A percentile compares a stretch with the other conserved stretches of the same genome.
phyloP scores from a whole-genome alignment of 2,888 invertebrate genomes.

The Endotricha flammealis region DNA sequence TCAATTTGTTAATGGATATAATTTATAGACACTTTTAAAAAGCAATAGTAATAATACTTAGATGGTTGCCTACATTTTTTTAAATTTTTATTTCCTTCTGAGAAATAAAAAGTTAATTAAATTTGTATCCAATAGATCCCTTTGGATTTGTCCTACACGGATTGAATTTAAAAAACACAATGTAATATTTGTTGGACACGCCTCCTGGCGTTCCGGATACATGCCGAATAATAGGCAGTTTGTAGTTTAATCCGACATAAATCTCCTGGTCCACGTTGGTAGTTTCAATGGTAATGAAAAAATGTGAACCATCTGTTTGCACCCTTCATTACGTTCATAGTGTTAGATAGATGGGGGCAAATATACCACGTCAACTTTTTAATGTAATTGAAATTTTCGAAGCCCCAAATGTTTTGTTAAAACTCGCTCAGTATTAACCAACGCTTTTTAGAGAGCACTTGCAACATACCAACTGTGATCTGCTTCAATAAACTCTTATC shows the following conservation, averaged over 20 bases:
- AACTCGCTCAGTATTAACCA: conserved; percentile 42
- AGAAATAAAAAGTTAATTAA: conserved; percentile 4
- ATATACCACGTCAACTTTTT: conserved; percentile 67
- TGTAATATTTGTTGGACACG: conserved; percentile 58
- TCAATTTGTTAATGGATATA: conserved; percentile 29
- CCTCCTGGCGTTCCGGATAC: conserved; percentile 65
- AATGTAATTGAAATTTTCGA: conserved; percentile 72
- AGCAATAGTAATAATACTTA: background rate
- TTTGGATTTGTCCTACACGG: conserved; percentile 30
- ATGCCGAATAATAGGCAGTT: conserved; percentile 61
- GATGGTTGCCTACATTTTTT: too few species aligned
- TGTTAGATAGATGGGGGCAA: conserved; percentile 58
- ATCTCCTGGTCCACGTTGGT: conserved; percentile 59
- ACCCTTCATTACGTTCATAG: conserved; percentile 69
- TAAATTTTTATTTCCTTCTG: background rate
- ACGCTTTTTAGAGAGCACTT: conserved; percentile 39
- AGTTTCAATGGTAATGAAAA: conserved; percentile 71
- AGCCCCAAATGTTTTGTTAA: conserved; percentile 69
- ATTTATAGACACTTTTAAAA: conserved; percentile 5
- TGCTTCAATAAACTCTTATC: too few species aligned
- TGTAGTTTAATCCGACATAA: conserved; percentile 72
- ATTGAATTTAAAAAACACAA: conserved; percentile 50
- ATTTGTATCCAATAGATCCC: conserved; percentile 18
- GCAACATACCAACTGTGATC: conserved; percentile 4
- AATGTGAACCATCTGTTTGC: conserved; percentile 74